Base-by-base conservation (phyloP, 2,113 vertebrate genomes). In the Tylochromis polylepis region DNA sequence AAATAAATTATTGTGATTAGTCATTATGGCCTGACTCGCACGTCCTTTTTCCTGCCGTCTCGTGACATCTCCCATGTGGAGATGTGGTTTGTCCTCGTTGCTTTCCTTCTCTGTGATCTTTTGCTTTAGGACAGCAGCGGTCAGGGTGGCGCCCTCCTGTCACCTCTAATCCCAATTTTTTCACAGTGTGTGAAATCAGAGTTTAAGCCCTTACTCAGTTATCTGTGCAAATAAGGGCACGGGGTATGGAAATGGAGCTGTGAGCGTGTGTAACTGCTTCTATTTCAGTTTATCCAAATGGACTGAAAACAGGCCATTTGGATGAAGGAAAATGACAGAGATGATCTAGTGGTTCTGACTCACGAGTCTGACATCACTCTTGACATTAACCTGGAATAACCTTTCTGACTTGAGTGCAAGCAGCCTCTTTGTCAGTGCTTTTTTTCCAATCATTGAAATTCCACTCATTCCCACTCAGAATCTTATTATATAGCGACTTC, bases 31-130 rank as follows among this genome's bases (percentile, higher is more conserved):
- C 4, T 22, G 34, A 70, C 36, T 24, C 78, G 3, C 24, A 9
- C 0, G 77, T 81, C 0, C 38, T 11, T 20, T 31, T 65, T 12
- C 0, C 70, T 77, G 15, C 70, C 0, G 67, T 11, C 56, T 7
- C 41, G 82, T 22, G 27, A 46, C 8, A 56, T 72, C 24, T 49
- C 55, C 27, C 27, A 11, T 16, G 14, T 59, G 27, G 7, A 43
- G 7, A 46, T 14, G 79, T n/a, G n/a, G 5, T 75, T 4, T 34
- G 31, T 24, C 81, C 57, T 14, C 29, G 83, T 41, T 43, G 24
- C 79, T 43, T 14, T 65, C 0, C 43, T 53, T 1, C 14, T 75
- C 6, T 55, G 31, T 84, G 41, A 53, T 59, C 22, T 2, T 8
- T 51, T 15, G 60, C 29, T n/a, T 11, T 16, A 18, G 24, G 36